Percentiles rank a stretch among this genome's conserved stretches.
Conservation (phyloP, 2,113 vertebrate species). For the Ginglymostoma cirratum region DNA sequence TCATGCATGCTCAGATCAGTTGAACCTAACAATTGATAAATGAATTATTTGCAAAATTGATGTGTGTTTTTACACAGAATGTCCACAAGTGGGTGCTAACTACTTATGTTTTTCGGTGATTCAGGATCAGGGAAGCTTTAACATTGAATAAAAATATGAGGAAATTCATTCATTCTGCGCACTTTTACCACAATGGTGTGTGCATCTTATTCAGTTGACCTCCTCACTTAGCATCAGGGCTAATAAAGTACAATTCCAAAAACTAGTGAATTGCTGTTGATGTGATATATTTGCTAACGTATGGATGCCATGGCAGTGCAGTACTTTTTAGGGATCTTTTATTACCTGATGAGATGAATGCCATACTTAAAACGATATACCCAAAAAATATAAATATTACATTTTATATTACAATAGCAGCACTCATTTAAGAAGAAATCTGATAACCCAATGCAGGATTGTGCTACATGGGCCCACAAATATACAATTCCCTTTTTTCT, state of each 20-base stretch:
- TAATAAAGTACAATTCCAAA: background rate
- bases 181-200: background rate
- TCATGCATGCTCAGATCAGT: background rate
- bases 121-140: background rate
- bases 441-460: background rate
- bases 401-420: background rate
- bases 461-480: background rate
- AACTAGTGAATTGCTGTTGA: background rate
- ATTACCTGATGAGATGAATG: background rate
- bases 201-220: background rate
- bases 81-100: constrained; percentile 20
- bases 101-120: background rate
- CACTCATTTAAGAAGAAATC: background rate
- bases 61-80: background rate
- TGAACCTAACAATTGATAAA: background rate
- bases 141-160: no score
- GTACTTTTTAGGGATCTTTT: background rate
- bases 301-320: background rate
- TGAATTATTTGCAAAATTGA: background rate
- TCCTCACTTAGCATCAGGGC: background rate
- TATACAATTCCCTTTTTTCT: no score
- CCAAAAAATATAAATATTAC: background rate
- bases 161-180: background rate
- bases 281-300: background rate
- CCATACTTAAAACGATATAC: background rate